Conservation (phyloP, 2,113 vertebrate genomes). For the Ivindomyrus marchei region DNA sequence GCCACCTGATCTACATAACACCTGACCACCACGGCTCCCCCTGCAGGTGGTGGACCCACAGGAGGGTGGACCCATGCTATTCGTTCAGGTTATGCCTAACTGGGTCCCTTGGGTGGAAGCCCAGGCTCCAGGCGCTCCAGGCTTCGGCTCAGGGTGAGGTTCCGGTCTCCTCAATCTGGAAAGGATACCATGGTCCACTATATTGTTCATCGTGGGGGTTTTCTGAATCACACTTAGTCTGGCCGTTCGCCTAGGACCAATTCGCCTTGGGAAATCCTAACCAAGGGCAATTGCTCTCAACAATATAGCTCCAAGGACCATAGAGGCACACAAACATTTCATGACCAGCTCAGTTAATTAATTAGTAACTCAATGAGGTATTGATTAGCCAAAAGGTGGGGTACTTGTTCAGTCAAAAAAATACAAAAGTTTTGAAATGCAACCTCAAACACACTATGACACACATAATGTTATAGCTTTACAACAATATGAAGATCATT, state of each 20-base stretch:
- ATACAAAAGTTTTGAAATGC: not conserved
- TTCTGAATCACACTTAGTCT: not conserved
- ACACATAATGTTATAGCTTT: not conserved
- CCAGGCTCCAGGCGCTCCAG: not conserved
- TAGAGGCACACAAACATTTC: not conserved
- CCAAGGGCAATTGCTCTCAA: not conserved
- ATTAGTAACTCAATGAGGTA: not conserved
- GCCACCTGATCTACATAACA: too few relatives aligned
- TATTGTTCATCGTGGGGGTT: not conserved
- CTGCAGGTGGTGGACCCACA: too few relatives aligned
- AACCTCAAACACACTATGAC: not conserved
- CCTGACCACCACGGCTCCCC: not conserved
- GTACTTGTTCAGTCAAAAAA: not conserved
- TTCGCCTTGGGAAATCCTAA: not conserved
- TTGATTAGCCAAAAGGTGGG: not conserved
- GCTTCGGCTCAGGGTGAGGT: not conserved
- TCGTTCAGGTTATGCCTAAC: not conserved
- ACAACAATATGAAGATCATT: not conserved
- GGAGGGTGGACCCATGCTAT: not conserved
- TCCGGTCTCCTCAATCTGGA: not conserved
- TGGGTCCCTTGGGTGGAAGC: not conserved
- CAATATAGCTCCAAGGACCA: not conserved
- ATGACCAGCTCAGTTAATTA: not conserved
- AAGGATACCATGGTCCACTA: not conserved
- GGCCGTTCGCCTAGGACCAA: not conserved